Conservation (phyloP, 2,113 vertebrate genomes). For the Hymenochirus boettgeri region DNA sequence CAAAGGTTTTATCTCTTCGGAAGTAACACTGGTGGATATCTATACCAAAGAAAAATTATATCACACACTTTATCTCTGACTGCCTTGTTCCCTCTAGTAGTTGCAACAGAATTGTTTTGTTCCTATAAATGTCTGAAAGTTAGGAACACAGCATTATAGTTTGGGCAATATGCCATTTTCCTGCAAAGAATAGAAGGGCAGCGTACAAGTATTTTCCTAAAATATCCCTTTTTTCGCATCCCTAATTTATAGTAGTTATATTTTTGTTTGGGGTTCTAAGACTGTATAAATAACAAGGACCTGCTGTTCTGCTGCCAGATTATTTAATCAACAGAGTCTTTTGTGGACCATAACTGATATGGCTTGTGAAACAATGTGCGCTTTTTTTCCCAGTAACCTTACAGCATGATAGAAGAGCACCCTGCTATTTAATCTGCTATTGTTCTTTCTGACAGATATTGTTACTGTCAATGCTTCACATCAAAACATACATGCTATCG, state of each 20-base stretch:
- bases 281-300: slow-evolving; percentile 56
- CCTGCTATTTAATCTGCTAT: slow-evolving; percentile 49
- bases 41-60: slow-evolving; percentile 59
- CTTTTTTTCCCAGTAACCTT: slow-evolving; percentile 43
- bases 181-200: slow-evolving; percentile 84
- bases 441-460: slow-evolving; percentile 47
- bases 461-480: slow-evolving; percentile 46
- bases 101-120: slow-evolving; percentile 59
- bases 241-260: slow-evolving; percentile 62
- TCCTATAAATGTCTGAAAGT: slow-evolving; percentile 65
- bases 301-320: slow-evolving; percentile 56
- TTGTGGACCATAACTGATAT: slow-evolving; percentile 44
- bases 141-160: slow-evolving; percentile 50
- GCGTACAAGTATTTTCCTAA: slow-evolving; percentile 69
- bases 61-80: slow-evolving; percentile 62
- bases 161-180: slow-evolving; percentile 80
- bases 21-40: slow-evolving; percentile 60
- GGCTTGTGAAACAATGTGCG: slow-evolving; percentile 47
- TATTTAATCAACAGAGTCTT: slow-evolving; percentile 53
- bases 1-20: slow-evolving; percentile 59
- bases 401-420: slow-evolving; percentile 43
- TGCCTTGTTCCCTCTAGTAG: slow-evolving; percentile 66
- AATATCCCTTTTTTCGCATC: slow-evolving; percentile 66
- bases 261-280: slow-evolving; percentile 56
- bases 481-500: slow-evolving; percentile 48